Conservation (phyloP, 1,140 invertebrate species). For the Temnothorax curvispinosus region DNA sequence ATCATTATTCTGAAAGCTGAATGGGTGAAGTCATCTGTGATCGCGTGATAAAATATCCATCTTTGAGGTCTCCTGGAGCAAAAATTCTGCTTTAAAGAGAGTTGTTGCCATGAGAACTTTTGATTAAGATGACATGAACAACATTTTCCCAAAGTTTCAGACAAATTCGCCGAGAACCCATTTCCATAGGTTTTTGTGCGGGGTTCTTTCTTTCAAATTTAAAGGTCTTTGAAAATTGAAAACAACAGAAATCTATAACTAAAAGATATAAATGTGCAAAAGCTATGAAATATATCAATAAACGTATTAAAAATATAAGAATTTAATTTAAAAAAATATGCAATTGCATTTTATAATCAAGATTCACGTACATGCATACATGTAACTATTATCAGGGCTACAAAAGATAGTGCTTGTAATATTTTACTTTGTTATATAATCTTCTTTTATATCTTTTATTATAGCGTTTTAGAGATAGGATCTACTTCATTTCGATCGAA, state of each 20-base stretch:
- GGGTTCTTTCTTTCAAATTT: background rate
- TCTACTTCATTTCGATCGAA: background rate
- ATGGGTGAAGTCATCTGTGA: too few relatives aligned
- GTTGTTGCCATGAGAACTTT: too few relatives aligned
- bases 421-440: background rate
- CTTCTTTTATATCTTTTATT: background rate
- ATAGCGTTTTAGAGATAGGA: background rate
- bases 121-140: too few relatives aligned
- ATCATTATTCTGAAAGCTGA: too few relatives aligned
- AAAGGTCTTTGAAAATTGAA: slow-evolving; percentile 3
- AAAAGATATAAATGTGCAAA: background rate
- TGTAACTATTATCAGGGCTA: background rate
- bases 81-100: too few relatives aligned
- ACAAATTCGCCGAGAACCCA: too few relatives aligned
- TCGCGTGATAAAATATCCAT: too few relatives aligned
- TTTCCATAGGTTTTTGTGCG: too few relatives aligned
- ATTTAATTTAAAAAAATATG: background rate
- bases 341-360: background rate
- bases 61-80: too few relatives aligned
- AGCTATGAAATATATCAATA: background rate
- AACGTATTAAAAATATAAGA: background rate
- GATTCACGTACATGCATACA: background rate
- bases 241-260: background rate
- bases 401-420: background rate
- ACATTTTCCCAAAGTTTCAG: too few relatives aligned